Percentiles rank a stretch among this genome's conserved stretches.
Conservation (phyloP, 2,113 vertebrate species). For the Gadus chalcogrammus region DNA sequence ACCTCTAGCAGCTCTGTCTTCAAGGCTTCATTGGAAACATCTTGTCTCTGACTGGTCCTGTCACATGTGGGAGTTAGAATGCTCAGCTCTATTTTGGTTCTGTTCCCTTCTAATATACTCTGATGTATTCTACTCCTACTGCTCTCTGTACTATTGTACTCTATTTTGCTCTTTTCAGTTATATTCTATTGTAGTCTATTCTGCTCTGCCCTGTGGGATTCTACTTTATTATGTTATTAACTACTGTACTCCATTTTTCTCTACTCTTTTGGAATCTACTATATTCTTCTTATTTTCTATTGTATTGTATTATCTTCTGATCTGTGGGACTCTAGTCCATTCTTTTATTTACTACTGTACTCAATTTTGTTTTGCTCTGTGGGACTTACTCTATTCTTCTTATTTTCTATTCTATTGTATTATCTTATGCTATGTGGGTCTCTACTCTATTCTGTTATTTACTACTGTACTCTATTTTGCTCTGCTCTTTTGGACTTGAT, state of each 20-base stretch:
- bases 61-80: conserved; percentile 1
- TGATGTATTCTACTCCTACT: neutral
- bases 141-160: too few species aligned
- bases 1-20: conserved; percentile 17
- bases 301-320: neutral
- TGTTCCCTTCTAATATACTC: neutral
- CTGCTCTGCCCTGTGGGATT: neutral
- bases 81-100: neutral
- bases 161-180: neutral
- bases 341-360: too few species aligned
- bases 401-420: neutral
- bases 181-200: neutral
- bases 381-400: neutral
- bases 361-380: too few species aligned
- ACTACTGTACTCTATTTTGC: too few species aligned
- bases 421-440: too few species aligned
- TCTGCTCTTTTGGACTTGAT: too few species aligned
- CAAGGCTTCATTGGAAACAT: conserved; percentile 15
- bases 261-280: neutral
- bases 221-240: too few species aligned
- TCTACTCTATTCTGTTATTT: too few species aligned
- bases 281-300: neutral
- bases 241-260: neutral
- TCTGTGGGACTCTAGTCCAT: too few species aligned
- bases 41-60: conserved; percentile 15